Conservation (phyloP, 1,140 invertebrate species). For the Bombus consobrinus region DNA sequence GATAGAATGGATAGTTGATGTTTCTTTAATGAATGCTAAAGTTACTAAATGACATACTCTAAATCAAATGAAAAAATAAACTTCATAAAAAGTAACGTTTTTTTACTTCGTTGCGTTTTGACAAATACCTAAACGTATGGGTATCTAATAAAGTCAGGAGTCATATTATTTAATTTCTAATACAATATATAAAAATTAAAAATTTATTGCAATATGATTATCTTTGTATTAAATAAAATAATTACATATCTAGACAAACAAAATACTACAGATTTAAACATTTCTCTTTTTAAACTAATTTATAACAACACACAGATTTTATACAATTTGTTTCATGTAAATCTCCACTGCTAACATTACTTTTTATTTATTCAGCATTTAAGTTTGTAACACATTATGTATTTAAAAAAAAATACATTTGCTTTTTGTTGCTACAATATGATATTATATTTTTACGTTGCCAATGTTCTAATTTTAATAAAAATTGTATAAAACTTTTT, state of each 20-base stretch:
- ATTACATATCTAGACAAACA: conserved; percentile 9
- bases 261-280: background rate
- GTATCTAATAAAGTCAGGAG: conserved; percentile 16
- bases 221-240: conserved; percentile 13
- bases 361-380: conserved; percentile 66
- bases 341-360: conserved; percentile 40
- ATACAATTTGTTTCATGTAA: background rate
- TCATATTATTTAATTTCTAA: conserved; percentile 15
- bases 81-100: background rate
- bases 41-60: conserved; percentile 70
- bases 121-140: background rate
- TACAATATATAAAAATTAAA: conserved; percentile 3
- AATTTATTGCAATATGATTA: conserved; percentile 1
- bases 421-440: conserved; percentile 69
- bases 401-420: conserved; percentile 51
- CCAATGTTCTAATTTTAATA: background rate
- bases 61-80: conserved; percentile 18
- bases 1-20: conserved; percentile 78
- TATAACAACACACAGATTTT: background rate
- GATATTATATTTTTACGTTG: conserved; percentile 1
- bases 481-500: conserved; percentile 12
- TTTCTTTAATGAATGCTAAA: conserved; percentile 61
- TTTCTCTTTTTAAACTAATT: conserved; percentile 6
- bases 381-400: conserved; percentile 63
- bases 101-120: background rate